Evolutionary conservation across 2,113 vertebrate genomes (phyloP).

Genomic region (Seriola rivoliana): DNA sequence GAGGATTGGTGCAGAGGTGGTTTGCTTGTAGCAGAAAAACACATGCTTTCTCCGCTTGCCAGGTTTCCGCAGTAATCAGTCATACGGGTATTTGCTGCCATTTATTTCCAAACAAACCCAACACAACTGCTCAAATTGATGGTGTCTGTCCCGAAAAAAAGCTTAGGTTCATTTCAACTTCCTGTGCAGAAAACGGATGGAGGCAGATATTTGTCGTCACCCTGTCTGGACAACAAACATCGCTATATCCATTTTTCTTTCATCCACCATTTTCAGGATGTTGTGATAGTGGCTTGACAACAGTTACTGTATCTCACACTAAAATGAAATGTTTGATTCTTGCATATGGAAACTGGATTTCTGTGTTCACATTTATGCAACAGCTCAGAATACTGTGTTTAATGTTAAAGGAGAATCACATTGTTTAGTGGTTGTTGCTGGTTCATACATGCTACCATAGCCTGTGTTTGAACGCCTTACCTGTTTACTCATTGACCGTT

Average conservation of each 20-base stretch:
- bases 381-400: background rate
- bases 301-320: background rate
- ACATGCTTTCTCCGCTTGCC: background rate
- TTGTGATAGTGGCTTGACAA: background rate
- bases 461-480: constrained; percentile 9
- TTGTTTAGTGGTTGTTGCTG: background rate
- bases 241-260: background rate
- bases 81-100: background rate
- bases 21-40: background rate
- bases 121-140: background rate
- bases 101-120: background rate
- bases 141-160: background rate
- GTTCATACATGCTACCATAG: background rate
- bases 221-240: constrained; percentile 24
- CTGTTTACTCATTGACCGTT: background rate
- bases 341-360: background rate
- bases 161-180: background rate
- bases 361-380: background rate
- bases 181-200: constrained; percentile 22
- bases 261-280: background rate
- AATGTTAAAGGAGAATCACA: background rate
- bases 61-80: background rate
- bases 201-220: constrained; percentile 6
- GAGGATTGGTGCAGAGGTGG: background rate
- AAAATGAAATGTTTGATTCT: background rate